Conservation (phyloP, 2,888 invertebrate species). For the Phaedon cochleariae region DNA sequence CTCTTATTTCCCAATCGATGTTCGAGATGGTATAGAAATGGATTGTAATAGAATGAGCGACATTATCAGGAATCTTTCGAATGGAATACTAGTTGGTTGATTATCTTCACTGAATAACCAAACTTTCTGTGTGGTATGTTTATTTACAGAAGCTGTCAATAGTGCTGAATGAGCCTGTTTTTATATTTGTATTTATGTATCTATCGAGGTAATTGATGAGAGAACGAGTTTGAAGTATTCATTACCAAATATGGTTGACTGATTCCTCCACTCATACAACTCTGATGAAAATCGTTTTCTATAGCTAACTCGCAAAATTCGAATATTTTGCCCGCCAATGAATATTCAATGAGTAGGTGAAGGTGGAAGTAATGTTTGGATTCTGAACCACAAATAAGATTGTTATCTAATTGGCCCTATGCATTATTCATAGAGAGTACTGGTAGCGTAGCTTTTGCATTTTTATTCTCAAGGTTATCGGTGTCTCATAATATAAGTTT, state of each 20-base stretch:
- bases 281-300: too few species aligned
- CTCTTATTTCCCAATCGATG: too few species aligned
- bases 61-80: background rate
- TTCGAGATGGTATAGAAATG: too few species aligned
- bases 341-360: background rate
- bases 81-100: background rate
- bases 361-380: too few species aligned
- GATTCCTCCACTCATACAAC: too few species aligned
- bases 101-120: background rate
- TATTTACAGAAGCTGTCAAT: background rate
- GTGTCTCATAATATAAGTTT: too few species aligned
- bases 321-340: conserved; percentile 16
- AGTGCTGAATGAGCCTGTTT: background rate
- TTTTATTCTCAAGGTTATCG: conserved; percentile 45
- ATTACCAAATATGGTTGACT: too few species aligned
- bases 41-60: background rate
- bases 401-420: conserved; percentile 41
- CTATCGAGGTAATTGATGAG: background rate
- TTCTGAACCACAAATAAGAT: conserved; percentile 37
- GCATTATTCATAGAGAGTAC: conserved; percentile 41
- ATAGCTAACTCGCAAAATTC: conserved; percentile 23
- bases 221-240: background rate
- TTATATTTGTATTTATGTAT: background rate
- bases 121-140: background rate
- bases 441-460: conserved; percentile 44